Percentiles rank a stretch among this genome's conserved stretches.
These are phyloP conservation scores for Bedellia somnulentella DNA, from an alignment of 2,888 invertebrate genomes.

Conservation along the genomic window DNA sequence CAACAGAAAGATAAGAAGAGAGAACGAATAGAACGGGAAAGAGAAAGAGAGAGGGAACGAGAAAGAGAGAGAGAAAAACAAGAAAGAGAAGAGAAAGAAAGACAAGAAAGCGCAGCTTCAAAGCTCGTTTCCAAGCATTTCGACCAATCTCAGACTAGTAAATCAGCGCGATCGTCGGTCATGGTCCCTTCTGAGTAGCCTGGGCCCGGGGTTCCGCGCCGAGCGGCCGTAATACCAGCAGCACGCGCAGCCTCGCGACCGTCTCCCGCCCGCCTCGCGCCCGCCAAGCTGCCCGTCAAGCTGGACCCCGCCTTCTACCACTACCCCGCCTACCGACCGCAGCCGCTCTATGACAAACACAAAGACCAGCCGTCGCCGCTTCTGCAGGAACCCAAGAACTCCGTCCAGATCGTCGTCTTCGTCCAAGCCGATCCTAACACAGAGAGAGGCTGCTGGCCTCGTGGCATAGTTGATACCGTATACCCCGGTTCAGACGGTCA, in stretches of 20 bases:
- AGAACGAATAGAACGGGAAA: constrained; percentile 65
- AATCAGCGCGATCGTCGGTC: constrained; percentile 64
- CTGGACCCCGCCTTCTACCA: constrained; percentile 68
- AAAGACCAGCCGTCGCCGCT: constrained; percentile 69
- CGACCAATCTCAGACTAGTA: constrained; percentile 79
- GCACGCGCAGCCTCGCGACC: constrained; percentile 79
- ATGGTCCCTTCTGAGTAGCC: constrained; percentile 58
- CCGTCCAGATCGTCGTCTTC: too few species aligned
- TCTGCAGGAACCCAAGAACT: constrained; percentile 70
- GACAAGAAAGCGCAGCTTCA: constrained; percentile 73
- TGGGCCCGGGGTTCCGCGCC: constrained; percentile 45
- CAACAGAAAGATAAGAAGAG: constrained; percentile 69
- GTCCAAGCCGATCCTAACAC: too few species aligned
- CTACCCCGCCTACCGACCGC: constrained; percentile 60
- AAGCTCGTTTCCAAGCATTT: constrained; percentile 86
- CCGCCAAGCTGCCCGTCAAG: too few species aligned
- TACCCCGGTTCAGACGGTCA: too few species aligned
- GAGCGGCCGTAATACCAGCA: constrained; percentile 18
- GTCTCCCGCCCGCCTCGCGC: constrained; percentile 72
- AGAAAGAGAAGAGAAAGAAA: constrained; percentile 55
- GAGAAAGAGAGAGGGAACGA: constrained; percentile 57
- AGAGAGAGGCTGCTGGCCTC: too few species aligned
- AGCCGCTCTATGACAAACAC: constrained; percentile 61
- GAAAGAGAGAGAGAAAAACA: constrained; percentile 53
- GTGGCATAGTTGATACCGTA: too few species aligned